Evolutionary conservation across 2,113 vertebrate species (phyloP).

Genomic region (Porphyrio hochstetteri): DNA sequence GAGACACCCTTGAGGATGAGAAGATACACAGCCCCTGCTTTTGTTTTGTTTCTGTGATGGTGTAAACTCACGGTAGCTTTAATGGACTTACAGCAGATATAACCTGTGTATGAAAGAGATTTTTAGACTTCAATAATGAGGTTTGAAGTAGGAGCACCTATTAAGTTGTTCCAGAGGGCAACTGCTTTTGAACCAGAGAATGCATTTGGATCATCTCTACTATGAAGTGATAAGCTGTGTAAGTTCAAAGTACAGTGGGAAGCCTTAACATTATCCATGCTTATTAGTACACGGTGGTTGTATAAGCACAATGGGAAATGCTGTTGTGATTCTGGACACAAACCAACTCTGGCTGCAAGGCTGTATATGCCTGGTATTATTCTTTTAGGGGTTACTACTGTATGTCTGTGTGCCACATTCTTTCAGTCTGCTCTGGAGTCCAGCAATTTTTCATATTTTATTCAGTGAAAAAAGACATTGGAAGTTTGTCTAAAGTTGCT

Average conservation of each 20-base stretch:
- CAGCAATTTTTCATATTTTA: not conserved
- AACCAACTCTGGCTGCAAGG: not conserved
- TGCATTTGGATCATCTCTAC: not conserved
- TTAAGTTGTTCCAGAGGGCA: not conserved
- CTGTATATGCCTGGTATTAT: not conserved
- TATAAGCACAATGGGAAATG: not conserved
- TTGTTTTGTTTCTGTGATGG: not conserved
- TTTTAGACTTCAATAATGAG: not conserved
- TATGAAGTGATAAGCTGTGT: conserved; percentile 15
- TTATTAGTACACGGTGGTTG: not conserved
- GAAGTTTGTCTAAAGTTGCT: not conserved
- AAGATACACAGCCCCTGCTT: not conserved
- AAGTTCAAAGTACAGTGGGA: conserved; percentile 9
- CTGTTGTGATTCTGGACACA: not conserved
- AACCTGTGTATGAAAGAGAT: not conserved
- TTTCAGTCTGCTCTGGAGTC: not conserved
- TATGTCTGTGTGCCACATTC: accelerated
- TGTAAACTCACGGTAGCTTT: not conserved
- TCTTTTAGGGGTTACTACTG: not conserved
- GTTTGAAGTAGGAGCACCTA: not conserved
- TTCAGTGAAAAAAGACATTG: not conserved
- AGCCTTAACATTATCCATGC: not conserved
- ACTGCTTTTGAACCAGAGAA: not conserved
- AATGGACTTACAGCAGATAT: not conserved
- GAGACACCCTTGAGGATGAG: not conserved